A percentile compares a stretch with the other conserved stretches of the same genome.
These are phyloP conservation scores for Echiichthys vipera DNA, from an alignment of 2,797 vertebrate genomes.

Conservation along the genomic window DNA sequence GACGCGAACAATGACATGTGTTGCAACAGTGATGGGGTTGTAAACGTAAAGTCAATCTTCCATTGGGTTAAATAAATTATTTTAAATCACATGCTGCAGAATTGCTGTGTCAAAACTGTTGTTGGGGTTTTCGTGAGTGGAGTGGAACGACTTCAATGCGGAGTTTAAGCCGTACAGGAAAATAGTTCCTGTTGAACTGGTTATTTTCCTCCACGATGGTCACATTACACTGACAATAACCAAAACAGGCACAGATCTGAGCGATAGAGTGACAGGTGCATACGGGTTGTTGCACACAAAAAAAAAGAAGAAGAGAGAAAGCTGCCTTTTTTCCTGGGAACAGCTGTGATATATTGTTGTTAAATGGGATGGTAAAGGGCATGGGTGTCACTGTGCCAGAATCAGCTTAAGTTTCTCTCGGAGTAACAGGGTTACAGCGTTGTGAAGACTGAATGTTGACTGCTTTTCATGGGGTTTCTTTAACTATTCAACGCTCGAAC, in stretches of 20 bases:
- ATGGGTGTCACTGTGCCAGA: not conserved
- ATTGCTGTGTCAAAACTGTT: not conserved
- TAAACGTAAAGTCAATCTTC: not conserved
- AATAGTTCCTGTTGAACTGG: constrained; percentile 47
- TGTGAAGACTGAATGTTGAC: not conserved
- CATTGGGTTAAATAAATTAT: not conserved
- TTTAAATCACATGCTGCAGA: not conserved
- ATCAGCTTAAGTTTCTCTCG: constrained; percentile 9
- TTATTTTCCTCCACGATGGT: constrained; percentile 32
- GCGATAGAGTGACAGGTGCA: constrained; percentile 5
- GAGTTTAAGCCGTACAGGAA: not conserved
- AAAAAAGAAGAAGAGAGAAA: constrained; percentile 29
- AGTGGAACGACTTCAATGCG: not conserved
- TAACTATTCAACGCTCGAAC: not conserved
- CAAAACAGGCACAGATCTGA: constrained; percentile 23
- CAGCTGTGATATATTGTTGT: constrained; percentile 1
- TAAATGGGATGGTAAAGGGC: not conserved
- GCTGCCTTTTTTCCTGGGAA: not conserved
- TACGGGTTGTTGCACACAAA: not conserved
- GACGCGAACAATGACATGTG: constrained; percentile 23
- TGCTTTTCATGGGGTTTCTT: not conserved
- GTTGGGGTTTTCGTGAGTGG: not conserved
- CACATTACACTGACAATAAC: constrained; percentile 16
- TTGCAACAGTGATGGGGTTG: not conserved
- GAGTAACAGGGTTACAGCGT: not conserved